Conservation (phyloP, 2,797 vertebrate species). For the Epinephelus coioides region DNA sequence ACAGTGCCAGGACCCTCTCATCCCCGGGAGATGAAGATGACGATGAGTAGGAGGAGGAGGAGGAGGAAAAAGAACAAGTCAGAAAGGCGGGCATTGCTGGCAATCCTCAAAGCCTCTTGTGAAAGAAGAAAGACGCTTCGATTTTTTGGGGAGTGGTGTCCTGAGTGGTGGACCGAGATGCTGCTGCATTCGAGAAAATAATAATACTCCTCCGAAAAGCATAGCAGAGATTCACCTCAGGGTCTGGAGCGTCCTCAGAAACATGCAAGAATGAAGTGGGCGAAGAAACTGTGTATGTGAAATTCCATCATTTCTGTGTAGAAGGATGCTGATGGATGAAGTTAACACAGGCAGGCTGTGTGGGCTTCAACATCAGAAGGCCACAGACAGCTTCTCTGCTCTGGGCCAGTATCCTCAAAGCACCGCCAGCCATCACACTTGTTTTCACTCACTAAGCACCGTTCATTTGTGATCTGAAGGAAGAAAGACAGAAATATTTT, state of each 20-base stretch:
- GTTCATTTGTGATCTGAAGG: conserved; percentile 9
- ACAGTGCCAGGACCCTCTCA: conserved; percentile 41
- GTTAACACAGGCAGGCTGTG: conserved; percentile 40
- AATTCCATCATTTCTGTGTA: conserved; percentile 1
- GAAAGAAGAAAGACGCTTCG: conserved; percentile 44
- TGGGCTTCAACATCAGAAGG: conserved; percentile 43
- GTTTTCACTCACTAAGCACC: conserved; percentile 27
- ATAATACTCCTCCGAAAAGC: conserved; percentile 22
- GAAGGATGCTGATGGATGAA: conserved; percentile 20
- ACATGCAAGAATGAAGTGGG: conserved; percentile 37
- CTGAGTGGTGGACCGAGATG: conserved; percentile 10
- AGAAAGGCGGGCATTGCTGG: background rate
- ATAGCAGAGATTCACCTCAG: conserved; percentile 4
- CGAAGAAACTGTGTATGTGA: conserved; percentile 5
- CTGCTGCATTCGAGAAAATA: conserved; percentile 15
- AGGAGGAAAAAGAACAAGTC: conserved; percentile 5
- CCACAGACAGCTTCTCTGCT: conserved; percentile 11
- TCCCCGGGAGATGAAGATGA: conserved; percentile 29
- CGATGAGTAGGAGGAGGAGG: conserved; percentile 23
- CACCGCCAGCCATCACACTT: background rate
- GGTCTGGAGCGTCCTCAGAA: conserved; percentile 35
- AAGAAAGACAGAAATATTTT: conserved; percentile 1
- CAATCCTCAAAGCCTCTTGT: conserved; percentile 35
- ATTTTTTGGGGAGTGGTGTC: conserved; percentile 31
- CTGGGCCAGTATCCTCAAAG: conserved; percentile 11